These are phyloP conservation scores for Dione vanillae DNA, from an alignment of 2,888 invertebrate genomes.

Conservation along the genomic window DNA sequence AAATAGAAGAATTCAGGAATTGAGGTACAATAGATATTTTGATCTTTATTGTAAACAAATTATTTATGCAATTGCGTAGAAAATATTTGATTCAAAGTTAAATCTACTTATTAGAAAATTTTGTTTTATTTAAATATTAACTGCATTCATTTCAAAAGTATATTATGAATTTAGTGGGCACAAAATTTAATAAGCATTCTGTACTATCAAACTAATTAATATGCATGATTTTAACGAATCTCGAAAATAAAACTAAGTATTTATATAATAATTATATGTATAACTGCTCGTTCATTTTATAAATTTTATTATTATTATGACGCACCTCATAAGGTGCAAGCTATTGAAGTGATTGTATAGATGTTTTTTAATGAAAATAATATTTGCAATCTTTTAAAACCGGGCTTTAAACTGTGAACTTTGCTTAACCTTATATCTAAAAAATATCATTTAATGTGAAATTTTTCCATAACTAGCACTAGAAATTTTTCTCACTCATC, in stretches of 20 bases:
- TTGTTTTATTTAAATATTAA: too few relatives aligned
- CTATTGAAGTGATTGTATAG: neutral
- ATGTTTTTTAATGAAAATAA: too few relatives aligned
- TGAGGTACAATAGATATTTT: neutral
- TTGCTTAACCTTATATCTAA: neutral
- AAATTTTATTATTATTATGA: too few relatives aligned
- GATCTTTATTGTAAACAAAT: slow-evolving; percentile 24
- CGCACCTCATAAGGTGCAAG: neutral
- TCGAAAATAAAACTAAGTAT: too few relatives aligned
- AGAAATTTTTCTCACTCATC: neutral
- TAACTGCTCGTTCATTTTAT: too few relatives aligned
- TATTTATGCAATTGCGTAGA: neutral
- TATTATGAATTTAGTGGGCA: too few relatives aligned
- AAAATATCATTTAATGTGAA: neutral
- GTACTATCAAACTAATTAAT: too few relatives aligned
- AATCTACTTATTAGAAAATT: too few relatives aligned
- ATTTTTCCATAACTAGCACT: neutral
- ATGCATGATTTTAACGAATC: neutral
- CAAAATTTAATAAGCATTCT: too few relatives aligned
- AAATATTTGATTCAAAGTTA: neutral
- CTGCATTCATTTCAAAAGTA: too few relatives aligned
- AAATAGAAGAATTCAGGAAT: neutral
- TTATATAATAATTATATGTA: neutral
- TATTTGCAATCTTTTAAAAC: too few relatives aligned
- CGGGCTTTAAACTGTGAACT: too few relatives aligned